Base-by-base conservation (phyloP, 30 jellyfish, hydroid and myxozoan species). In the Turritopsis dohrnii region DNA sequence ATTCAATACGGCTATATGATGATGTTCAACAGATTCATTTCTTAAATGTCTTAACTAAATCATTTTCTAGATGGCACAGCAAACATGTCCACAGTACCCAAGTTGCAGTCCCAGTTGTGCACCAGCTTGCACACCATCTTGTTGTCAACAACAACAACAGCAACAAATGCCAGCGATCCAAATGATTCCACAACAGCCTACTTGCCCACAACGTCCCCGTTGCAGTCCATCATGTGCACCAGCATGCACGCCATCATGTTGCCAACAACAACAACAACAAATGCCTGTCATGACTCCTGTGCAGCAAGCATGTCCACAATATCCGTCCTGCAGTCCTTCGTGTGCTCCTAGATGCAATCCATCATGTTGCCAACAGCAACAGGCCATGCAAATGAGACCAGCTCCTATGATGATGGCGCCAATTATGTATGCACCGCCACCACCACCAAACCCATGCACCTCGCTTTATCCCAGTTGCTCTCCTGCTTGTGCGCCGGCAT, bases 201-300 rank as follows among this genome's bases (percentile, higher is more conserved):
- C 80, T 23, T 74, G 85, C 22, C 96, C 86, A 28, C 92, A 82
- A 72, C 71, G 21, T 52, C 90, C 95, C 52, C 77, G 96, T 29
- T 92, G 91, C 65, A 31, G 71, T 87, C 89, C 90, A 18, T 95
- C 86, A 29, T 92, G 98, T 79, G 95, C 98, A 71, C 91, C 94
- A 9, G 71, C 53, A 0, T 84, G 93, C 54, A 84, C 95, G 1
- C 82, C 69, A 28, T 92, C 89, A 71, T 86, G 92, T 29, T 89
- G 91, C 88, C 96, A 72, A 28, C 96, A 81, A 52, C 95, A 83
- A 24, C 88, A 88, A 66, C 89, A 89, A 75, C 76, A 31, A 24
- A 75, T 74, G 81, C 54, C 87, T 13, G 29, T 77, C 0, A 54
- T 26, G 85, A 27, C 8, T 81, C 87, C 83, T 21, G 27, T 52